Base-by-base conservation (phyloP, 2,888 invertebrate genomes). In the Coecobrya sp. region DNA sequence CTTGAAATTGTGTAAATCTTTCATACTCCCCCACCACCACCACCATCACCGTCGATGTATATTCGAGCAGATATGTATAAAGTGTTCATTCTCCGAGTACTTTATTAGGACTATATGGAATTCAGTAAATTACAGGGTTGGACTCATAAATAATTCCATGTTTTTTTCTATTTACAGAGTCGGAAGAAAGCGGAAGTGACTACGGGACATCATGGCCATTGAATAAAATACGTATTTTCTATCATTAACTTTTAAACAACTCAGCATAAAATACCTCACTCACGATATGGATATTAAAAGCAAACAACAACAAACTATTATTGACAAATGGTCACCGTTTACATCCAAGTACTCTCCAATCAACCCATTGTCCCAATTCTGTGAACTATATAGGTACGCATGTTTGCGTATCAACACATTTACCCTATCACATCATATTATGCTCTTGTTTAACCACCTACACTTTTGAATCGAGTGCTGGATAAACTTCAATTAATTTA, bases 161-260 rank as follows among this genome's bases (percentile, higher is more conserved):
- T 92, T 70, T 86, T 92, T 86, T 76, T 81, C 8, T 92, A 93
- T 94, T 95, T 95, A 30, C 95, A 95, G 95, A 95, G 95, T 94
- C 95, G 95, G 89, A 95, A 95, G 95, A 95, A 95, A 94, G 94
- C 94, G 91, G 95, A 95, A 93, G 95, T 95, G 84, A 95, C 93
- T 81, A 95, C 95, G 85, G 95, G 95, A 27, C 95, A 95, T 90
- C 94, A 94, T 87, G 93, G 93, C 70, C 94, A 94, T 84, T 93
- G 55, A 90, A 68, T 85, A 65, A 91, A 49, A 65, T 52, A 52
- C 52, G 52, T 25, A 52, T 52, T 79, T 49, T 52, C 16, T 62
- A 62, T 62, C 55, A 79, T 79, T 16, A 25, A n/a, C 19, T 82
- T 36, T 36, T 62, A 30, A 82, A 59, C 30, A 62, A 36, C 62